Conservation (phyloP, 2,888 invertebrate species). For the Digitonthophagus gazella region DNA sequence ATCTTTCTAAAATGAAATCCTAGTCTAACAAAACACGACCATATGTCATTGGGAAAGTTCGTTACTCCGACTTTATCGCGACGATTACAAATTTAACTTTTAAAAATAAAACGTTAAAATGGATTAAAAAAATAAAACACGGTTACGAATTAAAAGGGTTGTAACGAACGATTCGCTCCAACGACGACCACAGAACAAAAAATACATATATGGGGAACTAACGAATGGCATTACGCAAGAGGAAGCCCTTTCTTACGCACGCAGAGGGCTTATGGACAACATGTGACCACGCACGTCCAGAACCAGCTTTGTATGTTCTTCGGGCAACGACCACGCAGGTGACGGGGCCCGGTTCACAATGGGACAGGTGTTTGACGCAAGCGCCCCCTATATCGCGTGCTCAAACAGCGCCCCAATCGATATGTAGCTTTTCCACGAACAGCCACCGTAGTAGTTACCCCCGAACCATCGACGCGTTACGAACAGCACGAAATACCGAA, state of each 20-base stretch:
- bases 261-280: not conserved
- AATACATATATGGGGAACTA: too few species aligned
- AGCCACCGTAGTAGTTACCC: not conserved
- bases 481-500: not conserved
- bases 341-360: conserved; percentile 22
- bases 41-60: not conserved
- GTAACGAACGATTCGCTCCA: not conserved
- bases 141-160: not conserved
- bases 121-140: too few species aligned
- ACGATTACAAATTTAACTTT: too few species aligned
- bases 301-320: not conserved
- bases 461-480: not conserved
- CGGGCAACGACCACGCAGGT: conserved; percentile 7
- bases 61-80: too few species aligned
- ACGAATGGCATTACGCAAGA: not conserved
- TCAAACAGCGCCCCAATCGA: conserved; percentile 8
- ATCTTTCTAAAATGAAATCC: not conserved
- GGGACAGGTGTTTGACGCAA: conserved; percentile 48
- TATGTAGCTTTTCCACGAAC: conserved; percentile 1
- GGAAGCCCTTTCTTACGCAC: not conserved
- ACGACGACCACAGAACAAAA: too few species aligned
- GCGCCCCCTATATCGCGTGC: conserved; percentile 51
- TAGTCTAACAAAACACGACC: too few species aligned
- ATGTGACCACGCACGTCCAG: not conserved
- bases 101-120: too few species aligned